Evolutionary conservation across 30 jellyfish, hydroid and myxozoan species (phyloP).

Genomic region (Aurelia aurita): DNA sequence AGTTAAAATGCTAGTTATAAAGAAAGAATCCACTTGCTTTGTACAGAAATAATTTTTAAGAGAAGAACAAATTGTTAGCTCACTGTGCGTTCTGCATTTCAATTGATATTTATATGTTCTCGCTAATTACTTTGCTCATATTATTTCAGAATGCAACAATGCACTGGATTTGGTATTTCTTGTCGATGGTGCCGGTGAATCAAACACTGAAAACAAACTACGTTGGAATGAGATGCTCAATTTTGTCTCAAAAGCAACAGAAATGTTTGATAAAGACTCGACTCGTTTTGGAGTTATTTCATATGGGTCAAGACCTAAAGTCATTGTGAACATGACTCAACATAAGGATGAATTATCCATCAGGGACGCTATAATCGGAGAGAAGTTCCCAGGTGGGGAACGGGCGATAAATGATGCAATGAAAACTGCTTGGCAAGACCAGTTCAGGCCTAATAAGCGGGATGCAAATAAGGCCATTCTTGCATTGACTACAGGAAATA

Average conservation of each 20-base stretch:
- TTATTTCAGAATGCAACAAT: constrained; percentile 83
- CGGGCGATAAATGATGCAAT: constrained; percentile 92
- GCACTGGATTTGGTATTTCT: constrained; percentile 85
- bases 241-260: constrained; percentile 65
- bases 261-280: constrained; percentile 79
- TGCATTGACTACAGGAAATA: constrained; percentile 89
- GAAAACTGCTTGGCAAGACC: constrained; percentile 95
- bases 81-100: too few relatives aligned
- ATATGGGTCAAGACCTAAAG: constrained; percentile 82
- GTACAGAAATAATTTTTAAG: too few relatives aligned
- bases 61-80: too few relatives aligned
- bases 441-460: constrained; percentile 74
- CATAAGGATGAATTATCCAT: constrained; percentile 32
- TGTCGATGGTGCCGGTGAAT: constrained; percentile 92
- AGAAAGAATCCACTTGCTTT: too few relatives aligned
- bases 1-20: too few relatives aligned
- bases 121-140: too few relatives aligned
- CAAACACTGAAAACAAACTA: constrained; percentile 49
- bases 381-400: constrained; percentile 88
- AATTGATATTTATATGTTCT: too few relatives aligned
- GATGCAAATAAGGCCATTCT: constrained; percentile 77
- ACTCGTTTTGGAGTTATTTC: constrained; percentile 80
- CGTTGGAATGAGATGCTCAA: constrained; percentile 90
- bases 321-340: constrained; percentile 68
- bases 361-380: constrained; percentile 42